Evolutionary conservation across 2,113 vertebrate species (phyloP).

Genomic region (Atherinomorus stipes): DNA sequence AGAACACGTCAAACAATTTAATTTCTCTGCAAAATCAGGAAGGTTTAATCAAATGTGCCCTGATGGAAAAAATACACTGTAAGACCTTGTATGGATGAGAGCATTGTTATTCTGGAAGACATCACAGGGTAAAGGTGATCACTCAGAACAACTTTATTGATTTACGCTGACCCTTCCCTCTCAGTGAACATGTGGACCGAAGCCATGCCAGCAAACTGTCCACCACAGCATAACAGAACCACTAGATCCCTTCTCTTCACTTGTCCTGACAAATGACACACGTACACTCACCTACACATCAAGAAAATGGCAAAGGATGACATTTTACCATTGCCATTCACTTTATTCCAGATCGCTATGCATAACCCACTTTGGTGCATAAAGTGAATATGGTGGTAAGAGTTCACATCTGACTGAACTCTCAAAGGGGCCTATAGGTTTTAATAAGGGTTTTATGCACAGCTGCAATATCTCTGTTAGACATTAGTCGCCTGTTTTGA

Average conservation of each 20-base stretch:
- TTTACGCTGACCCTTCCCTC: not conserved
- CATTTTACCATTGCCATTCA: not conserved
- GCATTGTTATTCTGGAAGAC: no score
- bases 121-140: no score
- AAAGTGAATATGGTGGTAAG: no score
- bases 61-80: no score
- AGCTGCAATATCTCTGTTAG: not conserved
- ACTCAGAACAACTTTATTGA: not conserved
- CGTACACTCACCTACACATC: not conserved
- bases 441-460: not conserved
- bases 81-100: no score
- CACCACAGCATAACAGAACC: no score
- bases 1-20: no score
- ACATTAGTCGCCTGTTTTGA: not conserved
- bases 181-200: no score
- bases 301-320: not conserved
- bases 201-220: not conserved
- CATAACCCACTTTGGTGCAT: no score
- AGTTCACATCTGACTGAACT: no score
- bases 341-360: not conserved
- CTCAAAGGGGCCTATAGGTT: not conserved
- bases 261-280: not conserved
- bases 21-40: no score
- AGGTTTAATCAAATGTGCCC: no score
- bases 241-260: not conserved